Evolutionary conservation across 92 coral and sea anemone genomes (phyloP).

Genomic region (Actinostola sp.): DNA sequence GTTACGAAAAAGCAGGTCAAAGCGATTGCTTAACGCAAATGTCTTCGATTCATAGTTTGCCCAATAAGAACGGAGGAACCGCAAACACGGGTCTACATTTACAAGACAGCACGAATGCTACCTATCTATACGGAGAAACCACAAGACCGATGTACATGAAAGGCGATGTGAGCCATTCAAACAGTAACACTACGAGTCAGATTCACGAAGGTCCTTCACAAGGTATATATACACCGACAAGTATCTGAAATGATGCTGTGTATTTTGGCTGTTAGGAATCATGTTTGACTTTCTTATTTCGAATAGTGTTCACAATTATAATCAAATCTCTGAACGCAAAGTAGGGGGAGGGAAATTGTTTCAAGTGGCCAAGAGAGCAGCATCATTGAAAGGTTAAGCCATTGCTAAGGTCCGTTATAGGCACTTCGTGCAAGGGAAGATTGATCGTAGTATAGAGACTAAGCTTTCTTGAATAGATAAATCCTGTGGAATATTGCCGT

Average conservation of each 20-base stretch:
- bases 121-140: constrained; percentile 77
- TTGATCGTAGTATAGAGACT: constrained; percentile 31
- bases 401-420: constrained; percentile 87
- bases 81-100: constrained; percentile 82
- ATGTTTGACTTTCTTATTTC: constrained; percentile 89
- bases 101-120: constrained; percentile 72
- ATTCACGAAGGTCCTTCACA: constrained; percentile 81
- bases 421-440: constrained; percentile 54
- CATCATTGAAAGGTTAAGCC: constrained; percentile 98
- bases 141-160: constrained; percentile 89
- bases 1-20: constrained; percentile 86
- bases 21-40: constrained; percentile 59
- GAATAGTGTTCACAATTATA: constrained; percentile 83
- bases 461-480: constrained; percentile 30
- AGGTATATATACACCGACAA: constrained; percentile 64
- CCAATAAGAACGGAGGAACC: constrained; percentile 86
- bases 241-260: constrained; percentile 70
- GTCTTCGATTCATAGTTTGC: constrained; percentile 1
- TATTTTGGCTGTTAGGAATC: constrained; percentile 72
- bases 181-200: constrained; percentile 64
- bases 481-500: constrained; percentile 29
- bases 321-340: constrained; percentile 93
- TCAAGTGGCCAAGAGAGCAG: constrained; percentile 98
- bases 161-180: constrained; percentile 72
- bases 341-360: constrained; percentile 99